These are phyloP conservation scores for Vesta saturnalis DNA, from an alignment of 2,888 invertebrate genomes.

Conservation along the genomic window DNA sequence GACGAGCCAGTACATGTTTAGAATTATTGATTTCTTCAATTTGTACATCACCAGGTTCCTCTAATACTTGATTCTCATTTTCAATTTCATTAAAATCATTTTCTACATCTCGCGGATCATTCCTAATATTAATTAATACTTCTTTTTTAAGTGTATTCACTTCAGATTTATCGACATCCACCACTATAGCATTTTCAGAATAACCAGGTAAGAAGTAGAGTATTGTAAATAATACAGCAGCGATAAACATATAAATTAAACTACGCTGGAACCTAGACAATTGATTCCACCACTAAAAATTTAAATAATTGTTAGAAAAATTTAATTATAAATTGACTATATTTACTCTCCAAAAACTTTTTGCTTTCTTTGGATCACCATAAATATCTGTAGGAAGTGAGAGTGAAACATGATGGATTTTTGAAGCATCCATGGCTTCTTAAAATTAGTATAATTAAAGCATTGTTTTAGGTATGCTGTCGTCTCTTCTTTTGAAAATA, in stretches of 20 bases:
- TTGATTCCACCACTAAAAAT: conserved; percentile 73
- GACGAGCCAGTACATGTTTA: conserved; percentile 53
- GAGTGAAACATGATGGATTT: conserved; percentile 41
- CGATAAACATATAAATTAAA: conserved; percentile 72
- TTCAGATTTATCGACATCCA: conserved; percentile 45
- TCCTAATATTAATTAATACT: conserved; percentile 47
- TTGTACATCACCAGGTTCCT: conserved; percentile 59
- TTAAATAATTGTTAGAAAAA: background rate
- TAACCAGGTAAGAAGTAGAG: conserved; percentile 69
- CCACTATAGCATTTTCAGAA: conserved; percentile 49
- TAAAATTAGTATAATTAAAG: conserved; percentile 12
- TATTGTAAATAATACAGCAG: conserved; percentile 68
- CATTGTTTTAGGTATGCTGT: background rate
- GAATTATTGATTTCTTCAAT: conserved; percentile 46
- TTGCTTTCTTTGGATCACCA: conserved; percentile 40
- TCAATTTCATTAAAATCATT: conserved; percentile 48
- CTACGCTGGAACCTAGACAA: conserved; percentile 85
- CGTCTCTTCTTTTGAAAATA: no score
- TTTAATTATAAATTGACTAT: background rate
- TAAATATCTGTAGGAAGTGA: conserved; percentile 36
- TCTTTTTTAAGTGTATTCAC: conserved; percentile 50
- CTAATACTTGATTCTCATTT: conserved; percentile 61
- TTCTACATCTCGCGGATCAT: conserved; percentile 51
- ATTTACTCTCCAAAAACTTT: conserved; percentile 45
- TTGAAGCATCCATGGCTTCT: conserved; percentile 38